These are phyloP conservation scores for Sternotherus odoratus DNA, from an alignment of 2,797 vertebrate species.

Conservation along the genomic window DNA sequence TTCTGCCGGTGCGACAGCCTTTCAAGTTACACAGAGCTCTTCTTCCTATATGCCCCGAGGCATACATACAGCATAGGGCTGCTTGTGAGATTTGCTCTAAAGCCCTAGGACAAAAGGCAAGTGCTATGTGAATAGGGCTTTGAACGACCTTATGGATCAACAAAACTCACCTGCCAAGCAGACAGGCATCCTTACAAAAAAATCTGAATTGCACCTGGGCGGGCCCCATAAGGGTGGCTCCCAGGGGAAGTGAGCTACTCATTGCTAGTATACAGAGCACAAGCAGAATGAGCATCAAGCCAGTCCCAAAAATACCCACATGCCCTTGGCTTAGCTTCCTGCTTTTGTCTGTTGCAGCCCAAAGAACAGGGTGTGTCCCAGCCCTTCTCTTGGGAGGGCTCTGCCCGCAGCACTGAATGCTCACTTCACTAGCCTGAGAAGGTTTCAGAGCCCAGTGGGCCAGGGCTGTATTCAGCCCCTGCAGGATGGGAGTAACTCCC, in stretches of 20 bases:
- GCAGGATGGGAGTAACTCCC: not conserved
- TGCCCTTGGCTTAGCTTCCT: not conserved
- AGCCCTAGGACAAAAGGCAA: constrained; percentile 30
- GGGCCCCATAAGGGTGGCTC: not conserved
- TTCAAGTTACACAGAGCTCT: not conserved
- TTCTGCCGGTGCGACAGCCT: not conserved
- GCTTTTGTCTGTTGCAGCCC: constrained; percentile 16
- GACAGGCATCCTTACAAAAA: constrained; percentile 24
- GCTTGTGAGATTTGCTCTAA: not conserved
- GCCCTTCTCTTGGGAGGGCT: not conserved
- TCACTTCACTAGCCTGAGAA: not conserved
- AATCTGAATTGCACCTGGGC: constrained; percentile 52
- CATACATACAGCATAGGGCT: not conserved
- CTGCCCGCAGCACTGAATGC: not conserved
- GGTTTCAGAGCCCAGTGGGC: not conserved
- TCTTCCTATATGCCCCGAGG: not conserved
- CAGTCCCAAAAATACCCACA: constrained; percentile 26
- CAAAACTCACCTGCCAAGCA: constrained; percentile 18
- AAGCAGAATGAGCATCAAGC: constrained; percentile 20
- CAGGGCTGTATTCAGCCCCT: not conserved
- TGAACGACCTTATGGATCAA: not conserved
- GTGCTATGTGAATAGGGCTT: not conserved
- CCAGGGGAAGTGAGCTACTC: not conserved
- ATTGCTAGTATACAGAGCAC: constrained; percentile 28
- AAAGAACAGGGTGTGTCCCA: not conserved